Conservation (phyloP, 2,797 vertebrate species). For the Rhabdomys pumilio region DNA sequence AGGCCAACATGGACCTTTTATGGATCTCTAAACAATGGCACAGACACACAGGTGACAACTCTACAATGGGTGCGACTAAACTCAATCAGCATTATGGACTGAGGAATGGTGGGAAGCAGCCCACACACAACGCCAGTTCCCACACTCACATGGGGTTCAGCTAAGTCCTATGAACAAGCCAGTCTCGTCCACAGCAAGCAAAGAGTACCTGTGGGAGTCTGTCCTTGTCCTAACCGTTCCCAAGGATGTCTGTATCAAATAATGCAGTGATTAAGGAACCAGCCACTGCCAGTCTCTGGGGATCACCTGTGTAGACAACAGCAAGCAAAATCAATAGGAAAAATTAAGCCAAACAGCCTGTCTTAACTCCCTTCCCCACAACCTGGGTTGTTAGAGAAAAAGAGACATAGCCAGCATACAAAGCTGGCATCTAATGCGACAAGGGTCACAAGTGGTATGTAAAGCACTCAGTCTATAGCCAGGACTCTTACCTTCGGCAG, state of each 20-base stretch:
- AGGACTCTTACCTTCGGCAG: background rate
- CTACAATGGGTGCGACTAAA: background rate
- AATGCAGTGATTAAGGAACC: constrained; percentile 70
- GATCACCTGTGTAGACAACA: constrained; percentile 29
- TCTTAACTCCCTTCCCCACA: constrained; percentile 26
- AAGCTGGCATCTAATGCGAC: background rate
- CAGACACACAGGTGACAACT: background rate
- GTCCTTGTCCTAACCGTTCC: constrained; percentile 21
- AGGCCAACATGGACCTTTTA: background rate
- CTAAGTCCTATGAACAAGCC: background rate
- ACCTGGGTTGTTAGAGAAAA: constrained; percentile 31
- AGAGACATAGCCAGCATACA: constrained; percentile 14
- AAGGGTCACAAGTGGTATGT: background rate
- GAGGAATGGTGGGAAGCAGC: background rate
- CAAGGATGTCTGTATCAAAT: constrained; percentile 71
- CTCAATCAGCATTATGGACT: background rate
- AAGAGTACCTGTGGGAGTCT: background rate
- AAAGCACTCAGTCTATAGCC: constrained; percentile 24
- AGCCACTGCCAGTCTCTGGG: constrained; percentile 56
- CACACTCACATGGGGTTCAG: background rate
- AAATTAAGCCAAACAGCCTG: constrained; percentile 72
- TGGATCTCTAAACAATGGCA: background rate
- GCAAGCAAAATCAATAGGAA: constrained; percentile 69
- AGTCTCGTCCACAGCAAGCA: background rate
- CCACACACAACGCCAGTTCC: background rate